Percentiles rank a stretch among this genome's conserved stretches.
These are phyloP conservation scores for Acheta domesticus DNA, from an alignment of 2,888 invertebrate species.

Conservation along the genomic window DNA sequence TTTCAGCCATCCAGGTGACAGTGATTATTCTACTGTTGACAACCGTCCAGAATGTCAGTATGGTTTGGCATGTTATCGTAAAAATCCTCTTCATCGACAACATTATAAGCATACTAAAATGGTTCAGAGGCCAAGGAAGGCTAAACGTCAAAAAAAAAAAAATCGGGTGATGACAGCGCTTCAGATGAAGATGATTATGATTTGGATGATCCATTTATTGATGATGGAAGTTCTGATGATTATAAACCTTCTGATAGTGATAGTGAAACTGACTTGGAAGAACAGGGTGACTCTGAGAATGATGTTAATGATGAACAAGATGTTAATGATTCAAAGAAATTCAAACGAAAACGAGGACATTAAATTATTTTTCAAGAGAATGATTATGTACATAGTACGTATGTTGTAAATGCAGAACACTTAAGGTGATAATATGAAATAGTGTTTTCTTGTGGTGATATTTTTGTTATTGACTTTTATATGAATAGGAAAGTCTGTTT, in stretches of 20 bases:
- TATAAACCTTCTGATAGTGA: conserved; percentile 48
- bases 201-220: conserved; percentile 50
- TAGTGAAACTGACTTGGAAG: conserved; percentile 42
- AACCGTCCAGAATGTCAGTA: conserved; percentile 54
- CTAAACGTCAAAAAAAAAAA: not conserved
- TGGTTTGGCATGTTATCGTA: conserved; percentile 57
- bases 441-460: no score
- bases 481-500: no score
- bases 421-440: no score
- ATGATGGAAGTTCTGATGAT: conserved; percentile 52
- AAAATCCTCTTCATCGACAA: conserved; percentile 56
- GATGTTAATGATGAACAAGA: conserved; percentile 35
- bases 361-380: no score
- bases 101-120: conserved; percentile 49
- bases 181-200: conserved; percentile 43
- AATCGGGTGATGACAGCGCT: not conserved
- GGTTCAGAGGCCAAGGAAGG: conserved; percentile 25
- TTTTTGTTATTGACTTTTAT: no score
- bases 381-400: no score
- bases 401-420: no score
- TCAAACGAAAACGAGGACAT: no score
- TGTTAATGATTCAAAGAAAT: no score
- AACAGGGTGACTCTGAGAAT: conserved; percentile 38
- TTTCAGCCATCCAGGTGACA: conserved; percentile 63
- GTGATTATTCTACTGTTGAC: conserved; percentile 54